Evolutionary conservation across 2,797 vertebrate genomes (phyloP).

Genomic region (Anas georgica): DNA sequence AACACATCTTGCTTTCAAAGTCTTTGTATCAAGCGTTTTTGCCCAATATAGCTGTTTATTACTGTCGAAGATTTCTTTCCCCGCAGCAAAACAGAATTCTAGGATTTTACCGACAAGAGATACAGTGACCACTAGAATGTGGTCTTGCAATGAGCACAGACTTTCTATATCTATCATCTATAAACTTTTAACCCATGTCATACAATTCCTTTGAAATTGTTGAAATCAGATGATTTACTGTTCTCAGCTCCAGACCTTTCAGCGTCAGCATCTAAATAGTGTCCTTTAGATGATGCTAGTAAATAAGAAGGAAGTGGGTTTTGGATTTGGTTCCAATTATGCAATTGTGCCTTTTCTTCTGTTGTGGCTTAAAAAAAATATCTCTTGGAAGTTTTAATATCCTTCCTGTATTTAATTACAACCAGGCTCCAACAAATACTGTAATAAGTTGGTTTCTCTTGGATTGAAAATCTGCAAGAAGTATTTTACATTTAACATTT

Average conservation of each 20-base stretch:
- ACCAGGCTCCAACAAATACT: conserved; percentile 72
- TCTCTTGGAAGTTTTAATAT: conserved; percentile 82
- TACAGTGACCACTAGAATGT: conserved; percentile 45
- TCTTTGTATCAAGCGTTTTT: conserved; percentile 24
- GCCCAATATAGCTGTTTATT: conserved; percentile 10
- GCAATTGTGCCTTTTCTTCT: conserved; percentile 79
- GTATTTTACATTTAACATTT: conserved; percentile 42
- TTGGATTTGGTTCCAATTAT: conserved; percentile 83
- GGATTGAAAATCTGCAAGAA: conserved; percentile 52
- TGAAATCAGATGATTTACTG: conserved; percentile 70
- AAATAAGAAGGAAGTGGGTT: conserved; percentile 84
- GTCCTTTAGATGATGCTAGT: conserved; percentile 81
- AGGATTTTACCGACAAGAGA: neutral
- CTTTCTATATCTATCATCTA: conserved; percentile 69
- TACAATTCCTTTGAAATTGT: conserved; percentile 72
- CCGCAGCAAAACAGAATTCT: conserved; percentile 39
- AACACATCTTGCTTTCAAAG: neutral
- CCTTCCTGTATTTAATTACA: conserved; percentile 83
- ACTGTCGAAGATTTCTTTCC: conserved; percentile 34
- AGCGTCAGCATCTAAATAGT: conserved; percentile 75
- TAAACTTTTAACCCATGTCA: conserved; percentile 76
- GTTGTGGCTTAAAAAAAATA: conserved; percentile 81
- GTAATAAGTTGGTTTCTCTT: conserved; percentile 62
- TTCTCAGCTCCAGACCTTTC: conserved; percentile 69
- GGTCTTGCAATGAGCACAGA: conserved; percentile 60